Conservation (phyloP, 2,888 invertebrate species). For the Panzeria rudis region DNA sequence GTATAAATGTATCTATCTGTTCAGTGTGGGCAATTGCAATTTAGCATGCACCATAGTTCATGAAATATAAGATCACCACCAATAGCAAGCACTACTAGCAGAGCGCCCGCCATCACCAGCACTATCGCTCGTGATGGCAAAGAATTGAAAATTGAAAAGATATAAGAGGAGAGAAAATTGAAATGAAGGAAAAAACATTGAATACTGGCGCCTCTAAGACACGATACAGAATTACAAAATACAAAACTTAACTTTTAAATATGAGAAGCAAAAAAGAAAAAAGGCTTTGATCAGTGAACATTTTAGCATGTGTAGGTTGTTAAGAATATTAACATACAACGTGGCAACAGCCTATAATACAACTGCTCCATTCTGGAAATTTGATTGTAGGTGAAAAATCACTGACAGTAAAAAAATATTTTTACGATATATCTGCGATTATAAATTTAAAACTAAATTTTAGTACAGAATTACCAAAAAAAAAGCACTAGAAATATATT, state of each 20-base stretch:
- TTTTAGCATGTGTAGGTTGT: slow-evolving; percentile 56
- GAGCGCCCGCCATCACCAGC: slow-evolving; percentile 4
- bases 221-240: slow-evolving; percentile 60
- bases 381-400: neutral
- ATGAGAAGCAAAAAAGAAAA: neutral
- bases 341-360: slow-evolving; percentile 19
- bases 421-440: no score
- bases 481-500: no score
- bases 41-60: slow-evolving; percentile 65
- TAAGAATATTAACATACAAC: slow-evolving; percentile 43
- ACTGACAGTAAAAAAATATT: no score
- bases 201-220: slow-evolving; percentile 68
- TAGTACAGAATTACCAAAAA: no score
- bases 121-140: slow-evolving; percentile 39
- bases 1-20: slow-evolving; percentile 44
- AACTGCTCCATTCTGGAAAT: slow-evolving; percentile 36
- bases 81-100: neutral
- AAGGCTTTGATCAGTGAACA: slow-evolving; percentile 61
- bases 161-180: slow-evolving; percentile 22
- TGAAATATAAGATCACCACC: slow-evolving; percentile 58
- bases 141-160: slow-evolving; percentile 53
- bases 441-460: no score
- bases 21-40: slow-evolving; percentile 68
- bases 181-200: slow-evolving; percentile 31
- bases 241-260: slow-evolving; percentile 50